Evolutionary conservation across 2,888 invertebrate genomes (phyloP).

Genomic region (Trichogramma evanescens): DNA sequence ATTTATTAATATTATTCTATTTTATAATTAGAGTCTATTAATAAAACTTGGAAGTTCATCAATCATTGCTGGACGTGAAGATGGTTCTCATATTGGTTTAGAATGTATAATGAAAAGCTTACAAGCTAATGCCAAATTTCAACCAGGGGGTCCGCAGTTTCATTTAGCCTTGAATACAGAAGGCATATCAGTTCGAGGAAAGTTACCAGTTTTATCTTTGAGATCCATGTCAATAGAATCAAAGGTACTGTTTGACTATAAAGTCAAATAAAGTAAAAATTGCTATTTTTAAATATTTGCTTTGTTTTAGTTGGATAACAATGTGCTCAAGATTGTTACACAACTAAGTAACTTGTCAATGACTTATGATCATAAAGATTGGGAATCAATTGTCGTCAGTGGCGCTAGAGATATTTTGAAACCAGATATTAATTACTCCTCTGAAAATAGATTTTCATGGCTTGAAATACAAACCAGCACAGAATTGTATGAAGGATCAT

Average conservation of each 20-base stretch:
- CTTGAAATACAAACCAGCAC: constrained; percentile 37
- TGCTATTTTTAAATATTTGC: background rate
- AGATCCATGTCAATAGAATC: constrained; percentile 38
- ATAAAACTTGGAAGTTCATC: constrained; percentile 67
- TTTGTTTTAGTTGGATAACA: constrained; percentile 37
- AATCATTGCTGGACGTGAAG: constrained; percentile 62
- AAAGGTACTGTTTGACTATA: constrained; percentile 27
- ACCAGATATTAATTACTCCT: constrained; percentile 31
- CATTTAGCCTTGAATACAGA: constrained; percentile 39
- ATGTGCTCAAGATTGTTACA: constrained; percentile 37
- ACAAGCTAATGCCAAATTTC: constrained; percentile 50
- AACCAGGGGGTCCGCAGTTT: constrained; percentile 33
- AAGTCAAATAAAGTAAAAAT: background rate
- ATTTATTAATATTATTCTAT: background rate
- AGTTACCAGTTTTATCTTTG: constrained; percentile 40
- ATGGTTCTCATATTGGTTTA: constrained; percentile 60
- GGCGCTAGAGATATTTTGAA: constrained; percentile 30
- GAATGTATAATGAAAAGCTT: constrained; percentile 62
- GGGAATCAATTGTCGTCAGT: constrained; percentile 41
- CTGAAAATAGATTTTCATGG: constrained; percentile 36
- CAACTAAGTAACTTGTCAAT: constrained; percentile 61
- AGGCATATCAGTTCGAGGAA: constrained; percentile 40
- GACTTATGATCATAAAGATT: constrained; percentile 60
- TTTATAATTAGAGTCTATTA: constrained; percentile 57
- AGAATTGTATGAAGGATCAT: constrained; percentile 41